Evolutionary conservation across 2,797 vertebrate genomes (phyloP), one percentile per base, ranked within the genome.

Genomic region (Neosilurus mollespiculum): DNA sequence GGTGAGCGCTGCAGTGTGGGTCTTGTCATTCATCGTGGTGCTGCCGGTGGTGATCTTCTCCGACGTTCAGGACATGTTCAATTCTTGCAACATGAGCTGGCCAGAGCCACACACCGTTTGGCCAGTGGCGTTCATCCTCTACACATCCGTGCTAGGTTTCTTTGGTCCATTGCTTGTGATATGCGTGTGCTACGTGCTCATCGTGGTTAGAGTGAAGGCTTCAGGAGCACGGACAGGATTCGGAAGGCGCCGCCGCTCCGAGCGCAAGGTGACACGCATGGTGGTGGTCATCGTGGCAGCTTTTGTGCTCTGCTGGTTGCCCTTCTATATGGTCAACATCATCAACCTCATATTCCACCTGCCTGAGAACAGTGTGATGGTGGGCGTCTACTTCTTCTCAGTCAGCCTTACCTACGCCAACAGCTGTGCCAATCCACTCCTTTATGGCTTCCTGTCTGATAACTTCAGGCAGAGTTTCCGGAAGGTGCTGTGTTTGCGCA

Each of bases 21-120:
- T 94, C 20, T 88, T 96, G 81, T 97, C 98, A 0, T 97, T 98
- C 0, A 88, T 99, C 80, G 97, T 99, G 86, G 98, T 99, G 59
- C 93, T 99, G 80, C 98, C 98, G 0, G 97, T 99, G 86, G 96
- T 99, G 77, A 93, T 99, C 90, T 99, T 98, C 92, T 97, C 97
- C 0, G 96, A 97, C 0, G 96, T 99, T 64, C 97, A 97, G 90
- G 93, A 94, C 3, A 95, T 91, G 24, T 97, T 97, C 92, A 95
- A 94, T 88, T 98, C 97, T 0, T 99, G 98, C 89, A 98, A 99
- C 91, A 97, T 99, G 92, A 97, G 95, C 92, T 99, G 97, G 98
- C 98, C 97, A 0, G 98, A 99, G 89, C 98, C 97, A 0, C 94
- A 93, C 15, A 93, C 95, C 0, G 92, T 96, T 70, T 99, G 98